A percentile compares a stretch with the other conserved stretches of the same genome.
Conservation (phyloP, 1,140 invertebrate species). For the Bactericera cockerelli region DNA sequence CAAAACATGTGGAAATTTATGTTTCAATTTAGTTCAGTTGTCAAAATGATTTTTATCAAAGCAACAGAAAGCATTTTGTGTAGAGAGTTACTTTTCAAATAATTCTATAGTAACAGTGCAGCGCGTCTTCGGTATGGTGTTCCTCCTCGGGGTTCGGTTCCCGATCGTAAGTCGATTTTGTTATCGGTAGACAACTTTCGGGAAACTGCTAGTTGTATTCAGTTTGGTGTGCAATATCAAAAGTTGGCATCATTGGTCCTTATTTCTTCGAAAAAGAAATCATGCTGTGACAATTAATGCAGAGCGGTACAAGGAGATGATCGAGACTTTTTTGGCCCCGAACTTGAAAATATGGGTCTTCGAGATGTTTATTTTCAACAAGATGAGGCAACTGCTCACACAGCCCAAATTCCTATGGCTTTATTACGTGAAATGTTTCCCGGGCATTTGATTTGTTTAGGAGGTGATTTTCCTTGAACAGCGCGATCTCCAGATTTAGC, state of each 20-base stretch:
- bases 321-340: no score
- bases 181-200: neutral
- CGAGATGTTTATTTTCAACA: neutral
- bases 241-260: slow-evolving; percentile 20
- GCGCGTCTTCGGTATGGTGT: neutral
- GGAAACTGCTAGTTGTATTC: neutral
- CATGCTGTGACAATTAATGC: slow-evolving; percentile 19
- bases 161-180: neutral
- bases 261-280: slow-evolving; percentile 21
- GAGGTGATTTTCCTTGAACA: neutral
- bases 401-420: neutral
- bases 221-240: slow-evolving; percentile 23
- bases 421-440: no score
- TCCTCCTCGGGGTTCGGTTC: neutral
- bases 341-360: neutral
- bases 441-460: neutral
- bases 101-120: neutral
- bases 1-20: no score
- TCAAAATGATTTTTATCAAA: no score
- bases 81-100: no score
- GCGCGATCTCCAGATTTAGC: neutral
- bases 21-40: no score
- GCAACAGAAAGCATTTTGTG: no score
- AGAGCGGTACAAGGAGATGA: slow-evolving; percentile 17
- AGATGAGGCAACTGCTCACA: neutral